Base-by-base conservation (phyloP, 2,113 vertebrate genomes). In the Sprattus sprattus region DNA sequence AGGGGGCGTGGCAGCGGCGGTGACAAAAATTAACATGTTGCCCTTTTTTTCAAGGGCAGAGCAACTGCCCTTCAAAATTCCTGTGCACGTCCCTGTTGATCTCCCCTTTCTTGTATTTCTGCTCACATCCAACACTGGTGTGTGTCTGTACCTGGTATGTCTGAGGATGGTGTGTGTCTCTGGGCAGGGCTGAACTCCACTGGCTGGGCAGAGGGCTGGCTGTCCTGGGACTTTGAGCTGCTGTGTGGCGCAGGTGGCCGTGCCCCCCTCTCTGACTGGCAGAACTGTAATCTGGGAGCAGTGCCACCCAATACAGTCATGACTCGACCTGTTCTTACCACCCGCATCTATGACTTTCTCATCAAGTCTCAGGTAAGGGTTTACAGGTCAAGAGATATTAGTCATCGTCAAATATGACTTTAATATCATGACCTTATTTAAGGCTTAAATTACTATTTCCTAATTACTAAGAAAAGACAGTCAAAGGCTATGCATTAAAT, bases 271-370 rank as follows among this genome's bases (percentile, higher is more conserved):
- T 95, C 95, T 0, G 95, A 97, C 6, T 97, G 97, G 97, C 91
- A 94, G 45, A 93, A 82, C 81, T 98, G 97, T 85, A 95, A 97
- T 85, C 93, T 98, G 0, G 97, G 97, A 28, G 80, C 87, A 2
- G 71, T 98, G 67, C 97, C 97, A 0, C 96, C 97, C 2, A 96
- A 94, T 85, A 83, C 93, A 1, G 88, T 98, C 85, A 97, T 97
- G 96, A 97, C 97, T 0, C 93, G 96, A 5, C 96, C 97, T 0
- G 95, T 97, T 49, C 93, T 96, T 80, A 95, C 95, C 6, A 90
- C 93, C 0, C 96, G 96, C 86, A 95, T 97, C 82, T 94, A 96
- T 6, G 93, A 96, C 86, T 97, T 98, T 83, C 93, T 98, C 39
- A 92, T 93, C 90, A 97, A 97, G 89, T 96, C 96, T 44, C 96